Evolutionary conservation across 2,888 invertebrate genomes (phyloP).

Genomic region (Helleia helle): DNA sequence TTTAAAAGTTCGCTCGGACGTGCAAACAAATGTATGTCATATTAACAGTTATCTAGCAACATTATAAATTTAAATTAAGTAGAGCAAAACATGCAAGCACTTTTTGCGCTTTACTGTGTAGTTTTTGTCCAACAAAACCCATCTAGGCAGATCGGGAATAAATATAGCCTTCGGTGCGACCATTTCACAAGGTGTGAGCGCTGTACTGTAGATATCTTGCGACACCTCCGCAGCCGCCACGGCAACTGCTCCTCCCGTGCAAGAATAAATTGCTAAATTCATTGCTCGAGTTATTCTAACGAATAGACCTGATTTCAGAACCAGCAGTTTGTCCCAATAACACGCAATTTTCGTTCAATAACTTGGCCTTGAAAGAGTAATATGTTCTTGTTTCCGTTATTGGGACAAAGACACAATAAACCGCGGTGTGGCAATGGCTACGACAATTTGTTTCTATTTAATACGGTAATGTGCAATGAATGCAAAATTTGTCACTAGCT

Average conservation of each 20-base stretch:
- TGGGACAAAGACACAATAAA: constrained; percentile 3
- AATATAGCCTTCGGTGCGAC: constrained; percentile 69
- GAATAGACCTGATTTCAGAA: constrained; percentile 30
- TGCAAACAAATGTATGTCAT: constrained; percentile 37
- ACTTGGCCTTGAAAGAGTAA: constrained; percentile 7
- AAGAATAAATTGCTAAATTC: constrained; percentile 57
- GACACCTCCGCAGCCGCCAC: constrained; percentile 28
- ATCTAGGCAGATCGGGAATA: constrained; percentile 53
- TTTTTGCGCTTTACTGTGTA: constrained; percentile 33
- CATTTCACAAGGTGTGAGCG: constrained; percentile 66
- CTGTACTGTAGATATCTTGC: constrained; percentile 53
- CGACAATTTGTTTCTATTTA: neutral
- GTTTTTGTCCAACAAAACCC: constrained; percentile 61
- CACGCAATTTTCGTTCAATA: constrained; percentile 8
- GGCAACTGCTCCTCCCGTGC: constrained; percentile 38
- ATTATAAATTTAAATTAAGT: constrained; percentile 22
- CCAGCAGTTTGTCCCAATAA: constrained; percentile 16
- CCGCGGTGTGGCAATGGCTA: neutral
- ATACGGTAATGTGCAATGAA: constrained; percentile 5
- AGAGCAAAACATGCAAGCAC: constrained; percentile 9
- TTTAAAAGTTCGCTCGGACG: constrained; percentile 26
- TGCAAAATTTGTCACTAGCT: too few relatives aligned
- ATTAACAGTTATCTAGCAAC: constrained; percentile 36
- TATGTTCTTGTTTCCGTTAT: constrained; percentile 7
- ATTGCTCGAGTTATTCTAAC: constrained; percentile 47